These are phyloP conservation scores for Xestia rhomboidea DNA, from an alignment of 2,888 invertebrate species.

Conservation along the genomic window DNA sequence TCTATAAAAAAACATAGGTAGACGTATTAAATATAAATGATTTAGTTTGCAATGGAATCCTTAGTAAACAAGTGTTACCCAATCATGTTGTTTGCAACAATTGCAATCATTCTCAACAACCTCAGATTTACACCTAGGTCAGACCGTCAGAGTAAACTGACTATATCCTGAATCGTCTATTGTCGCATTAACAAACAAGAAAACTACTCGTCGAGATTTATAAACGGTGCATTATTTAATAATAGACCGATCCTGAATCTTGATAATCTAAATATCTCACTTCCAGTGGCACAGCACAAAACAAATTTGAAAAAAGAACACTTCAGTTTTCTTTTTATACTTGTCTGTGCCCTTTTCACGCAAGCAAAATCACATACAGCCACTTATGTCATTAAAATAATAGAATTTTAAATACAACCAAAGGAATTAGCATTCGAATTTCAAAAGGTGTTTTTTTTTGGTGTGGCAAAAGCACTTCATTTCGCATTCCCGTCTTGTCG, in stretches of 20 bases:
- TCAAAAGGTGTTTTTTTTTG: slow-evolving; percentile 62
- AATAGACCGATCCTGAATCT: slow-evolving; percentile 25
- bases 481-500: slow-evolving; percentile 67
- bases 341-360: slow-evolving; percentile 46
- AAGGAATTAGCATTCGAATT: slow-evolving; percentile 68
- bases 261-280: slow-evolving; percentile 40
- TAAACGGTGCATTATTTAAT: slow-evolving; percentile 59
- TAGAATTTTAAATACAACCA: slow-evolving; percentile 67
- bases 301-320: neutral
- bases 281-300: slow-evolving; percentile 17
- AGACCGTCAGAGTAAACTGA: slow-evolving; percentile 59
- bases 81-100: slow-evolving; percentile 22
- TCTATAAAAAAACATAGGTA: no score
- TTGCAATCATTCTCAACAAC: slow-evolving; percentile 18
- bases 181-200: slow-evolving; percentile 43
- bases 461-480: slow-evolving; percentile 64
- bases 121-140: slow-evolving; percentile 59
- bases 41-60: neutral
- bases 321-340: slow-evolving; percentile 7
- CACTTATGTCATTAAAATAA: slow-evolving; percentile 80
- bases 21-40: neutral
- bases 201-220: slow-evolving; percentile 56
- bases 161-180: slow-evolving; percentile 59
- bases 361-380: slow-evolving; percentile 71
- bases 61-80: slow-evolving; percentile 2